Evolutionary conservation across 2,113 vertebrate genomes (phyloP).

Genomic region (Antechinus stuartii): DNA sequence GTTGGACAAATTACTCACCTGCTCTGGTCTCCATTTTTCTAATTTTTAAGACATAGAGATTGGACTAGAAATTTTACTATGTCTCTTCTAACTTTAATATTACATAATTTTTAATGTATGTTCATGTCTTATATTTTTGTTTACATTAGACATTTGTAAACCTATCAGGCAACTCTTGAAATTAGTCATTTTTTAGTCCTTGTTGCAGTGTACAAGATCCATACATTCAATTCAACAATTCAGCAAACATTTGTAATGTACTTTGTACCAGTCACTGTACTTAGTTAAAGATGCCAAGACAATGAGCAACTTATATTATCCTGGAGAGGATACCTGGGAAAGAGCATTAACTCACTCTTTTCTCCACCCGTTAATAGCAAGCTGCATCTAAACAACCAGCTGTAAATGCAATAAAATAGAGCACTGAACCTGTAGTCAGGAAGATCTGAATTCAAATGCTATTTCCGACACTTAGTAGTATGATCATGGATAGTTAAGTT

Average conservation of each 20-base stretch:
- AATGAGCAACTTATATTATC: neutral
- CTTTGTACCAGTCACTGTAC: neutral
- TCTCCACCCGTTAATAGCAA: neutral
- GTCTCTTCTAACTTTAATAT: neutral
- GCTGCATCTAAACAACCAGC: neutral
- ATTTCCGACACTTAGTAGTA: neutral
- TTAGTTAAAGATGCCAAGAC: neutral
- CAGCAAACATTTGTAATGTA: neutral
- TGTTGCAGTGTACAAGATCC: neutral
- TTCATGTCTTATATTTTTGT: neutral
- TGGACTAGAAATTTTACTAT: neutral
- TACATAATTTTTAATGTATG: neutral
- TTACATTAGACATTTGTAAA: neutral
- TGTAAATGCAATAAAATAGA: neutral
- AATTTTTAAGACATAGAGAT: neutral
- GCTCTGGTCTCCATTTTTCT: neutral
- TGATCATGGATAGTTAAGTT: neutral
- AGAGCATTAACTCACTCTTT: neutral
- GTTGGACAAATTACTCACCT: neutral
- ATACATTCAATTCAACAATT: neutral
- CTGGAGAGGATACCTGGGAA: neutral
- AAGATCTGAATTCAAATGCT: neutral
- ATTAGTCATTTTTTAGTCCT: neutral
- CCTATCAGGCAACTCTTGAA: neutral
- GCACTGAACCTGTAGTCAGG: neutral